Evolutionary conservation across 2,113 vertebrate genomes (phyloP).

Genomic region (Ellobius talpinus): DNA sequence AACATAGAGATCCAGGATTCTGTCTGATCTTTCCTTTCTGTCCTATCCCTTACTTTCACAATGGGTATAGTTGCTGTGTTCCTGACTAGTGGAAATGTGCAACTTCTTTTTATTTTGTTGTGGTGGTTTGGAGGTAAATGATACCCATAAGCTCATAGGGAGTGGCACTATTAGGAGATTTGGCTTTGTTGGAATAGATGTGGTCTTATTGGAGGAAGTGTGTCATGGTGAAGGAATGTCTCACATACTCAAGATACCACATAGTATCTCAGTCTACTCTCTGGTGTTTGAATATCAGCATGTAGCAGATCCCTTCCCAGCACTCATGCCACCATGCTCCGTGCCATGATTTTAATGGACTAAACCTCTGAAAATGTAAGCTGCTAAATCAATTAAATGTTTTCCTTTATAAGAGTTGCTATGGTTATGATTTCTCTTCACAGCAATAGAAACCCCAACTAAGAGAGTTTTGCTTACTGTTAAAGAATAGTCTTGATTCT

Average conservation of each 20-base stretch:
- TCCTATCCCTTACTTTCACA: not conserved
- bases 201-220: not conserved
- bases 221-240: not conserved
- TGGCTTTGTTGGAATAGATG: not conserved
- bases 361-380: too few species aligned
- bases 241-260: not conserved
- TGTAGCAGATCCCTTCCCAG: not conserved
- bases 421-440: too few species aligned
- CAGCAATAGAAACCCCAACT: too few species aligned
- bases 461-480: not conserved
- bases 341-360: too few species aligned
- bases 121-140: not conserved
- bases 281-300: not conserved
- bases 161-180: not conserved
- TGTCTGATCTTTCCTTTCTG: not conserved
- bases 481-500: not conserved
- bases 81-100: too few species aligned
- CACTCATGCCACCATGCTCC: too few species aligned
- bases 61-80: not conserved
- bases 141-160: not conserved
- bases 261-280: not conserved
- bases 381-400: too few species aligned
- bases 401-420: too few species aligned
- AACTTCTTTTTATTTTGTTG: not conserved
- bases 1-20: not conserved